A percentile compares a stretch with the other conserved stretches of the same genome.
Evolutionary conservation across 2,888 invertebrate genomes (phyloP).

Genomic region (Drosophila formosana): DNA sequence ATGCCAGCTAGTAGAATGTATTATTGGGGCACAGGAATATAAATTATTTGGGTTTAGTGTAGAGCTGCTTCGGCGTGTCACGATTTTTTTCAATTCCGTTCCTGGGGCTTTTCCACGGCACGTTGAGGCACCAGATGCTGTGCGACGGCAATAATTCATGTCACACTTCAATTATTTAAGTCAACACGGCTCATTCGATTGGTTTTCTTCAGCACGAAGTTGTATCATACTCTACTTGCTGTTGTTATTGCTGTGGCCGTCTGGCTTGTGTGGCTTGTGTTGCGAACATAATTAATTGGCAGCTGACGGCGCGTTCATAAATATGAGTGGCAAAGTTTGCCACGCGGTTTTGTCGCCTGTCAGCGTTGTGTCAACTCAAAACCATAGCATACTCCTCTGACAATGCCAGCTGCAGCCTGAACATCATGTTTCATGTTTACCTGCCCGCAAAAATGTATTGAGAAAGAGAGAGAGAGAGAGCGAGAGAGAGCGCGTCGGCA

Average conservation of each 20-base stretch:
- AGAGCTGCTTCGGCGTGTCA: not conserved
- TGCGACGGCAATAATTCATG: conserved; percentile 51
- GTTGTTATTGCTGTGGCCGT: not conserved
- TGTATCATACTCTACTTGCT: conserved; percentile 7
- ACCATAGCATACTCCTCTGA: conserved; percentile 26
- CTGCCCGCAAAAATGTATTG: not conserved
- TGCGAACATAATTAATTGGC: conserved; percentile 67
- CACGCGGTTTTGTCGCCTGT: conserved; percentile 51
- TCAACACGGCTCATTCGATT: conserved; percentile 47
- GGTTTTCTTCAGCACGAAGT: conserved; percentile 16
- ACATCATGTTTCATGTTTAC: not conserved
- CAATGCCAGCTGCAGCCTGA: conserved; percentile 18
- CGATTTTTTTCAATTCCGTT: not conserved
- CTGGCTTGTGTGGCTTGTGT: not conserved
- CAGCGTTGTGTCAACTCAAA: conserved; percentile 41
- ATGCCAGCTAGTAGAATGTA: not conserved
- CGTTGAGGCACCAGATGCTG: conserved; percentile 26
- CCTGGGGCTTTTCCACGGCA: not conserved
- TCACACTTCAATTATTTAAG: conserved; percentile 63
- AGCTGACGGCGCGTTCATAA: conserved; percentile 61
- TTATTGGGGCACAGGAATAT: not conserved
- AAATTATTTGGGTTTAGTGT: not conserved
- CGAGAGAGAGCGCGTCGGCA: not conserved
- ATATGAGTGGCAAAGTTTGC: conserved; percentile 44
- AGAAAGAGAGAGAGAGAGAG: not conserved